These are phyloP conservation scores for Helicoverpa zea DNA, from an alignment of 1,140 invertebrate species.

Conservation along the genomic window DNA sequence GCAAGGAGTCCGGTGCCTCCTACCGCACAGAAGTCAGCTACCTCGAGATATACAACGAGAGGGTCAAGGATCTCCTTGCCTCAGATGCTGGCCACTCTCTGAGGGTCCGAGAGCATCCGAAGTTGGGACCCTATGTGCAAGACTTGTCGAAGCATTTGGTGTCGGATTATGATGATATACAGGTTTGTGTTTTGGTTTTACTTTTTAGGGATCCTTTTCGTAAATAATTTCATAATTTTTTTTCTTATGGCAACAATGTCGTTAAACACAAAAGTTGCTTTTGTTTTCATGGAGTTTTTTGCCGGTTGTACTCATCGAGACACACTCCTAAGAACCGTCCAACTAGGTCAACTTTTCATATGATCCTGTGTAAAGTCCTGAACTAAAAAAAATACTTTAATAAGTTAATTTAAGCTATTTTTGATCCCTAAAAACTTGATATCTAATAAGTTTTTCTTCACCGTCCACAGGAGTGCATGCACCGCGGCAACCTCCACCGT, in stretches of 20 bases:
- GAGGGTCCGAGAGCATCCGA: slow-evolving; percentile 96
- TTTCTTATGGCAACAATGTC: no score
- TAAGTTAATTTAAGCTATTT: no score
- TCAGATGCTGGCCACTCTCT: slow-evolving; percentile 90
- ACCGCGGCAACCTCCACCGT: slow-evolving; percentile 92
- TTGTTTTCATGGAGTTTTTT: no score
- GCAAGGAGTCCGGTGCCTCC: slow-evolving; percentile 93
- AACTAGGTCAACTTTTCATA: no score
- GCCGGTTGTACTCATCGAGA: no score
- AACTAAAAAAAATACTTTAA: no score
- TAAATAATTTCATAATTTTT: no score
- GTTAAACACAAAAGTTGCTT: no score
- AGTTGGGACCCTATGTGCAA: slow-evolving; percentile 97
- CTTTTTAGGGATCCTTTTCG: neutral
- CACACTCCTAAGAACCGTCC: no score
- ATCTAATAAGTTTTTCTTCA: neutral
- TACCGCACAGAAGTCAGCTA: slow-evolving; percentile 95
- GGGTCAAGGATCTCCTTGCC: slow-evolving; percentile 94
- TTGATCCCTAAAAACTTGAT: neutral
- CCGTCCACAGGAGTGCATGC: slow-evolving; percentile 90
- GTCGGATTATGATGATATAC: slow-evolving; percentile 94
- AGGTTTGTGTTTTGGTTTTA: slow-evolving; percentile 78
- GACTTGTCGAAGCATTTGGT: slow-evolving; percentile 95
- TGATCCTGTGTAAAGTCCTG: no score
- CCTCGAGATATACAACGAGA: slow-evolving; percentile 97